Base-by-base conservation (phyloP, 2,113 vertebrate genomes). In the Ornithorhynchus anatinus region DNA sequence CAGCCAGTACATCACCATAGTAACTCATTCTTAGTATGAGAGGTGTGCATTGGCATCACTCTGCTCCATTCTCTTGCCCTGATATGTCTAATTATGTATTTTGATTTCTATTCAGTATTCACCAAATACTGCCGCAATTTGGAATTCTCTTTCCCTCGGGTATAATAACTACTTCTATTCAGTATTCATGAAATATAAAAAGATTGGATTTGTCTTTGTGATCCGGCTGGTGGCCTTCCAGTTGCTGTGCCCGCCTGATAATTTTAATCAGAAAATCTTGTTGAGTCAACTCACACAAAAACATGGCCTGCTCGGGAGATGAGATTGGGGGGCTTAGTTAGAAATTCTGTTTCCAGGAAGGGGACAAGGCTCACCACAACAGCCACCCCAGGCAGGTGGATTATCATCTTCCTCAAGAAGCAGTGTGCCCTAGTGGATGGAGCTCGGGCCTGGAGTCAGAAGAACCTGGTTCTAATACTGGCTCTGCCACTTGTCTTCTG, bases 31-130 rank as follows among this genome's bases (percentile, higher is more conserved):
- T 5, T 29, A 31, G 10, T 6, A 13, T 37, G 8, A 16, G 29
- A 14, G 8, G 4, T 32, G 13, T 50, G 14, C 14, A 13, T n/a
- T 14, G 19, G 13, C 19, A n/a, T 16, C 14, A 11, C 3, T 13
- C 17, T 14, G 1, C 33, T 19, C 12, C 59, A 51, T 6, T 62
- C 13, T 40, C 31, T 29, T 44, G 15, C 8, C 31, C 0, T 32
- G 27, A 35, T 66, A 43, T 23, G 52, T 72, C 32, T 56, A 69
- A 56, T 69, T 45, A 59, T 38, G 19, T 54, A 22, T 56, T 72
- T 72, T 61, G 38, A 48, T 75, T 75, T 69, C 45, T 47, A 62
- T 72, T 59, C 20, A 11, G n/a, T 10, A 64, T 11, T 47, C 22
- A 40, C 20, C 60, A 59, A 45, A 35, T 53, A 19, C 25, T 20